A percentile compares a stretch with the other conserved stretches of the same genome.
Evolutionary conservation across 2,113 vertebrate species (phyloP).

Genomic region (Notarius lentiginosus): DNA sequence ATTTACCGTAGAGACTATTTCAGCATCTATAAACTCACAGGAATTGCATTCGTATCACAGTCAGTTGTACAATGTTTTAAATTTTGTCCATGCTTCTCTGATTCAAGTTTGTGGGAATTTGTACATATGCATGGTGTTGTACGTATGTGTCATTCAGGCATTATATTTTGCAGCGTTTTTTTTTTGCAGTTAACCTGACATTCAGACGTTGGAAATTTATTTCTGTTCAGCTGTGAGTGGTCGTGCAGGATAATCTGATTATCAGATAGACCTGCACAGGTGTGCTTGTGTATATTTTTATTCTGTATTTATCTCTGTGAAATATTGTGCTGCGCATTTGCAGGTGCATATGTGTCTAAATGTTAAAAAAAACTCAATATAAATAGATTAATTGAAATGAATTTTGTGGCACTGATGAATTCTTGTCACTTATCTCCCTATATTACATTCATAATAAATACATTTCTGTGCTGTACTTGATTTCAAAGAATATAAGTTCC

Average conservation of each 20-base stretch:
- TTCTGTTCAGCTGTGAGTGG: not conserved
- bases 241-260: not conserved
- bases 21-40: not conserved
- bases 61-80: not conserved
- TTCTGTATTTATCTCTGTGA: slow-evolving; percentile 5
- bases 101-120: not conserved
- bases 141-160: not conserved
- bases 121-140: not conserved
- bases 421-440: not conserved
- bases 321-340: not conserved
- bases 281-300: slow-evolving; percentile 4
- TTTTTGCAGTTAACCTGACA: not conserved
- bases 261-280: slow-evolving; percentile 12
- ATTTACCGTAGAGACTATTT: not conserved
- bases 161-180: not conserved
- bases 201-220: not conserved
- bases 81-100: not conserved
- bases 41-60: not conserved
- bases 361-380: not conserved
- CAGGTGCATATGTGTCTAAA: not conserved
- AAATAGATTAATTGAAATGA: not conserved
- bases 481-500: not conserved
- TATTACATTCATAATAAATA: not conserved
- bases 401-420: not conserved
- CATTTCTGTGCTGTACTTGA: not conserved